Evolutionary conservation across 2,113 vertebrate species (phyloP).

Genomic region (Melozone crissalis): DNA sequence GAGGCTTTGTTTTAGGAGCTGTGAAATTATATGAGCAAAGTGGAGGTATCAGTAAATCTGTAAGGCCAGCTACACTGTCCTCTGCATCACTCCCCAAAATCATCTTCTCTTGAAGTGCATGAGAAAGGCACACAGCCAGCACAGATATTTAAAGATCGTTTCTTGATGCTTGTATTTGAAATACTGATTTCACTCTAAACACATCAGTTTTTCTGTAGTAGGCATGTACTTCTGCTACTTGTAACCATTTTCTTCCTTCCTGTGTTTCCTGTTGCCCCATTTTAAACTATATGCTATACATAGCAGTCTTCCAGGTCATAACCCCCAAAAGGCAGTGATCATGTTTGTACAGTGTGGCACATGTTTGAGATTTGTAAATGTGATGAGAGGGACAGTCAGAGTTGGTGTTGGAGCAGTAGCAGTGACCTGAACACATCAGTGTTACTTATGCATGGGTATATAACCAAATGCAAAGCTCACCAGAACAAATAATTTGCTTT

Average conservation of each 20-base stretch:
- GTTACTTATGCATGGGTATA: accelerated
- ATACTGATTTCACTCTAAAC: not conserved
- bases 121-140: not conserved
- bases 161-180: not conserved
- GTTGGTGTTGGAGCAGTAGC: not conserved
- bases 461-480: not conserved
- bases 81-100: not conserved
- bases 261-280: not conserved
- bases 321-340: not conserved
- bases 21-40: not conserved
- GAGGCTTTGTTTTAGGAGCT: not conserved
- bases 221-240: not conserved
- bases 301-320: not conserved
- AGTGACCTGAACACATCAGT: not conserved
- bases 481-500: not conserved
- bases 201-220: not conserved
- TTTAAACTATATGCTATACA: not conserved
- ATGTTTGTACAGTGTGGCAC: accelerated
- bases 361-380: not conserved
- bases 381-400: not conserved
- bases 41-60: not conserved
- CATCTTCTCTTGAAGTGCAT: not conserved
- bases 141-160: not conserved
- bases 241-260: not conserved
- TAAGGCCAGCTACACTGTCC: not conserved